These are phyloP conservation scores for Tyto alba DNA, from an alignment of 2,113 vertebrate species.

Conservation along the genomic window DNA sequence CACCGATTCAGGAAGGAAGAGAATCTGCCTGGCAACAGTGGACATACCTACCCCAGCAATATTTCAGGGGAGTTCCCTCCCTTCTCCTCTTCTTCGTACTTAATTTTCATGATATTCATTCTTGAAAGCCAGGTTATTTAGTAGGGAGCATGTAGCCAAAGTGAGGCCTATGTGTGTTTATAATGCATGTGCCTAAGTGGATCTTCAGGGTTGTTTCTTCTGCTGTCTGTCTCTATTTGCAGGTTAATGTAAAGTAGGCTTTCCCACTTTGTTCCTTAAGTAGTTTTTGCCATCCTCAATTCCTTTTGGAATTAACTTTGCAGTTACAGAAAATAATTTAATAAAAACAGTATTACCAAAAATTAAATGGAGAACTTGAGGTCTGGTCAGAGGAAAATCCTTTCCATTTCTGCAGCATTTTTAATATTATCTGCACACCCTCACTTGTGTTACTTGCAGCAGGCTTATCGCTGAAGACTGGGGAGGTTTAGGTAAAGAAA, in stretches of 20 bases:
- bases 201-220: not conserved
- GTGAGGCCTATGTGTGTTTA: not conserved
- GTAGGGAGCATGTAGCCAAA: not conserved
- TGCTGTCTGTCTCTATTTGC: not conserved
- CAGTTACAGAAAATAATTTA: constrained; percentile 3
- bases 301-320: constrained; percentile 33
- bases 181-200: not conserved
- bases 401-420: constrained; percentile 5
- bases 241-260: not conserved
- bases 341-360: constrained; percentile 4
- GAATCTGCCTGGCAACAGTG: not conserved
- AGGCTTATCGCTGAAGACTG: not conserved
- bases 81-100: not conserved
- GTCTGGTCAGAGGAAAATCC: constrained; percentile 13
- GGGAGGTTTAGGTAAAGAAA: constrained; percentile 31
- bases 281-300: not conserved
- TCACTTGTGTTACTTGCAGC: constrained; percentile 8
- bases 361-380: not conserved
- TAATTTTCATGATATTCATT: not conserved
- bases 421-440: not conserved
- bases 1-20: not conserved
- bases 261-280: constrained; percentile 17
- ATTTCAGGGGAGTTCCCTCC: not conserved
- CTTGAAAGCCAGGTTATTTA: not conserved
- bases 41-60: not conserved